Base-by-base conservation (phyloP, 1,140 invertebrate genomes). In the Chymomyza costata region DNA sequence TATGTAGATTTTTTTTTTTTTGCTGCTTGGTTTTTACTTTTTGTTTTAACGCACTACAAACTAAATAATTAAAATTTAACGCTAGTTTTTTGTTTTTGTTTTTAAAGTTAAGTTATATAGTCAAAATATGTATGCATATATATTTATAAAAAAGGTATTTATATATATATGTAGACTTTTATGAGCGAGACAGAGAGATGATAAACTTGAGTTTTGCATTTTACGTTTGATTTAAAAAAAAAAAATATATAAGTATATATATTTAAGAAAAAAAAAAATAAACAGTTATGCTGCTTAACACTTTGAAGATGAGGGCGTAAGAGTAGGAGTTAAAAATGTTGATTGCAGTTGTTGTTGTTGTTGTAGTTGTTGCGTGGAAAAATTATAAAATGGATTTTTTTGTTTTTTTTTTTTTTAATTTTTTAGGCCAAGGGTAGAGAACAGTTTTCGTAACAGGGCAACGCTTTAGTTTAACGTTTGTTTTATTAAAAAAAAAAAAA, bases 11-110 rank as follows among this genome's bases (percentile, higher is more conserved):
- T 25, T 25, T 3, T 25, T 25, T 8, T 34, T 34, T 3, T 34
- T 13, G 32, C 11, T 34, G 3, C 8, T 14, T n/a, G 31, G 16
- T 32, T 56, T 25, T 56, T 35, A 14, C 53, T 65, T 51, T 53
- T 31, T 61, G 40, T 52, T 63, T 43, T 53, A 74, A 69, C 70
- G 64, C 73, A 80, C 73, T 80, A 80, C 73, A 61, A 68, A 80
- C 73, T 80, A 80, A 76, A 71, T 80, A 80, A 78, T 78, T 68
- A 61, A 80, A 57, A 71, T 52, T 61, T 80, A 73, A 80, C 56
- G 64, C 73, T 80, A 80, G 65, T 46, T 56, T 34, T 34, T 34
- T 11, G 7, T 34, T 34, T 11, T 34, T 11, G n/a, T 34, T 34
- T 34, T 11, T 11, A n/a, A 65, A 65, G 44, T 40, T 71, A 37